Base-by-base conservation (phyloP, 2,888 invertebrate genomes). In the Sepioteuthis lessoniana region DNA sequence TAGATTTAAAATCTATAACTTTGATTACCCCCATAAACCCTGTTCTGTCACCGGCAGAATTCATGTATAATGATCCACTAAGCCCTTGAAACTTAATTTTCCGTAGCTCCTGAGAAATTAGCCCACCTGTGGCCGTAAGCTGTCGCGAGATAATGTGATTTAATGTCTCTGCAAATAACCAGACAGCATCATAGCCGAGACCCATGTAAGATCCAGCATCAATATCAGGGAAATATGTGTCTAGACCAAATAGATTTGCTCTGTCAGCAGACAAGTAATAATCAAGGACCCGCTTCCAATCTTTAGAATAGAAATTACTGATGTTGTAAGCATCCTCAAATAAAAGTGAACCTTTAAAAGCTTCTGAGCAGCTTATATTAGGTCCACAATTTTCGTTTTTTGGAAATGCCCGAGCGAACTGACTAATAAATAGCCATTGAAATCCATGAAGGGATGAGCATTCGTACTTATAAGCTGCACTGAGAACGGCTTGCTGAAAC, bases 101-200 rank as follows among this genome's bases (percentile, higher is more conserved):
- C 95, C 95, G 94, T 19, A 95, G 90, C 90, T 94, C 95, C 28
- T 91, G 4, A 35, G 95, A 94, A 37, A 96, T 93, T 46, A 93
- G 46, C 46, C 94, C 94, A 46, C 95, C 95, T 76, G 94, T 95
- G 19, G 95, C 94, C 0, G 95, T 96, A 46, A 92, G 47, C 7
- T 94, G 50, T 19, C 94, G 90, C 21, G 93, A 55, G 28, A 96
- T 94, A 21, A 96, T 55, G 21, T 35, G 46, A 35, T 95, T 93
- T 38, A 96, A 50, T 42, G 95, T 95, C 90, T 92, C 94, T 50
- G 94, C 95, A 94, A 94, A 94, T 21, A 94, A 46, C 90, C 94
- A 93, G 25, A 95, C 94, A 37, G 95, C 95, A 95, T 96, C 95
- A 95, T 96, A 96, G 31, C 95, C 95, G 31, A 95, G 47, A 90